phyloP scores from a whole-genome alignment of 2,113 vertebrate species.

The Pyxicephalus adspersus region DNA sequence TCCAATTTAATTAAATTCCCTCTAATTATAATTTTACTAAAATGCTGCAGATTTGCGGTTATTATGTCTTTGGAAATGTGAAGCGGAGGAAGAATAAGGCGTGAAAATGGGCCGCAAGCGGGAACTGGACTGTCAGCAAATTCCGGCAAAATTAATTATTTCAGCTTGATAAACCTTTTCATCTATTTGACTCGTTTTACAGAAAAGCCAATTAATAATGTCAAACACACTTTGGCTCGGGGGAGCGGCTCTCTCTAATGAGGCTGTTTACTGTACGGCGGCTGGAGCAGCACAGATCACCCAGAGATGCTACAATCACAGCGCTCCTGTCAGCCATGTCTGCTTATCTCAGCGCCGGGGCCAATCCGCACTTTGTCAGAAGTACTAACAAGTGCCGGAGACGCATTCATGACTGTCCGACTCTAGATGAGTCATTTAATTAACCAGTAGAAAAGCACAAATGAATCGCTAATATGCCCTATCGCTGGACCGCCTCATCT shows the following conservation, averaged over 20 bases:
- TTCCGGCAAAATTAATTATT: conserved; percentile 99
- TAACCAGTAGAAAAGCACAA: conserved; percentile 77
- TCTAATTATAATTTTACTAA: conserved; percentile 94
- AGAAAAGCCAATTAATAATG: conserved; percentile 99
- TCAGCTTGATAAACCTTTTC: conserved; percentile 99
- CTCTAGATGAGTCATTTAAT: conserved; percentile 95
- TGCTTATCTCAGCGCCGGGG: conserved; percentile 92
- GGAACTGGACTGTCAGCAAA: conserved; percentile 99
- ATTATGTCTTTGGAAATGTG: conserved; percentile 82
- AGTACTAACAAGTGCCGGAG: conserved; percentile 84
- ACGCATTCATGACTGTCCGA: conserved; percentile 82
- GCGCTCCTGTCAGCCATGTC: conserved; percentile 92
- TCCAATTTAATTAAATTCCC: conserved; percentile 97
- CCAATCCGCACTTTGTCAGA: conserved; percentile 89
- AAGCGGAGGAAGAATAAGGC: conserved; percentile 65
- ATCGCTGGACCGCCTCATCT: conserved; percentile 64
- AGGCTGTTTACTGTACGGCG: conserved; percentile 90
- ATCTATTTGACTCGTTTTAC: conserved; percentile 98
- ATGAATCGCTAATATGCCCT: conserved; percentile 77
- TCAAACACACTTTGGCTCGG: conserved; percentile 96
- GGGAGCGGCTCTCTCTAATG: conserved; percentile 88
- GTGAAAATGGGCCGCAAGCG: conserved; percentile 79
- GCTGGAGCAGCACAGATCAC: conserved; percentile 75
- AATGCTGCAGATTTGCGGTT: conserved; percentile 84
- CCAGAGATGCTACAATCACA: conserved; percentile 86